These are phyloP conservation scores for Onychostruthus taczanowskii DNA, from an alignment of 2,113 vertebrate genomes.

Conservation along the genomic window DNA sequence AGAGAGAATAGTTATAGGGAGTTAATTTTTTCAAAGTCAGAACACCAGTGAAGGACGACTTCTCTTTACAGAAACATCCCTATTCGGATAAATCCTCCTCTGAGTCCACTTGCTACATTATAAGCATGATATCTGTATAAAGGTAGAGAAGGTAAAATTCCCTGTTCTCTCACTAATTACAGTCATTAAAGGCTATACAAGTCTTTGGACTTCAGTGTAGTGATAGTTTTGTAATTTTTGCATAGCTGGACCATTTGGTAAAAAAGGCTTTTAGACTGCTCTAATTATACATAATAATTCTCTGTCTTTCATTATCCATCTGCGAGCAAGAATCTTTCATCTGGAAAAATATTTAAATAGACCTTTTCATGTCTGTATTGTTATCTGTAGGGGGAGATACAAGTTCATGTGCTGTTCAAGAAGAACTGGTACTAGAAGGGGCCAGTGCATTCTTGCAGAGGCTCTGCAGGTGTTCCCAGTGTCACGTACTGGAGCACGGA, in stretches of 20 bases:
- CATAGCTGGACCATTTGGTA: neutral
- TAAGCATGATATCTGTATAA: neutral
- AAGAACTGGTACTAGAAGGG: neutral
- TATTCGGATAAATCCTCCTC: neutral
- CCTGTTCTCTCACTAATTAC: neutral
- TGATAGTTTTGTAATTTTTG: neutral
- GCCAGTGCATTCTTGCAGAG: neutral
- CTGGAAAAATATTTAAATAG: neutral
- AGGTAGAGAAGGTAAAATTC: neutral
- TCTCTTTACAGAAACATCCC: neutral
- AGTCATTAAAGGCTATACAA: neutral
- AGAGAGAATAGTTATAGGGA: neutral
- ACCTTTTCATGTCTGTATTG: neutral
- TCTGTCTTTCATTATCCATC: neutral
- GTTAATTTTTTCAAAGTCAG: neutral
- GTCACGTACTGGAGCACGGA: neutral
- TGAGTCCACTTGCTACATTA: neutral
- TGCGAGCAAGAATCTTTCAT: neutral
- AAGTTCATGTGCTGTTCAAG: neutral
- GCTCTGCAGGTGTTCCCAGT: neutral
- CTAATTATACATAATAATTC: neutral
- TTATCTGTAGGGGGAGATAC: neutral
- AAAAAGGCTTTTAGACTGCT: neutral
- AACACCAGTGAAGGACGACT: neutral
- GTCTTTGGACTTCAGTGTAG: neutral